A percentile compares a stretch with the other conserved stretches of the same genome.
Conservation (phyloP, 2,113 vertebrate genomes). For the Percina caprodes region DNA sequence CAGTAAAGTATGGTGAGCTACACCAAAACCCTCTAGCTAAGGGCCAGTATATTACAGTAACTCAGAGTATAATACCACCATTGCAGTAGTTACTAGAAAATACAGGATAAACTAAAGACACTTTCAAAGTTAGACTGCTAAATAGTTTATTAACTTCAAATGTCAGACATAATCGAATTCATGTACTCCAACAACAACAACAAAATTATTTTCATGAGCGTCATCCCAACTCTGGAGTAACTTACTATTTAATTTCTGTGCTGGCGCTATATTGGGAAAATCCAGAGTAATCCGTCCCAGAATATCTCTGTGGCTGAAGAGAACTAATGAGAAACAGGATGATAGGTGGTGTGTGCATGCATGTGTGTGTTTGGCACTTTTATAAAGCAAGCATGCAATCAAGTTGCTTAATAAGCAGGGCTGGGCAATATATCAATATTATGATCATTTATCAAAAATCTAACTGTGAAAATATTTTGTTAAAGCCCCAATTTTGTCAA, state of each 20-base stretch:
- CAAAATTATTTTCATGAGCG: not conserved
- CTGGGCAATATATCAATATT: no score
- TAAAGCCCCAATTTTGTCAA: no score
- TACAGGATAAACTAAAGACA: not conserved
- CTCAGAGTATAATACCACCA: conserved; percentile 12
- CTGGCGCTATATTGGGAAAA: conserved; percentile 21
- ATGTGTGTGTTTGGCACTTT: not conserved
- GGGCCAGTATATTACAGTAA: conserved; percentile 36
- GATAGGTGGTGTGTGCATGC: not conserved
- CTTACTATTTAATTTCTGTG: not conserved
- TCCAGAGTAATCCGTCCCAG: not conserved
- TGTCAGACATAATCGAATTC: not conserved
- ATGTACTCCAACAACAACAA: not conserved
- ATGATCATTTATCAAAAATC: no score
- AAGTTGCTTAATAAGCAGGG: not conserved
- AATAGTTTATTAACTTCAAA: not conserved
- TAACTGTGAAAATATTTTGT: no score
- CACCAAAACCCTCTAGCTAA: conserved; percentile 26
- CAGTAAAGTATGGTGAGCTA: conserved; percentile 35
- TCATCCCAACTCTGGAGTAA: not conserved
- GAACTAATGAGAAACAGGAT: not conserved
- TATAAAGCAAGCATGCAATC: not conserved
- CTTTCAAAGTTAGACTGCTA: not conserved
- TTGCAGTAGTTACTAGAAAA: conserved; percentile 6
- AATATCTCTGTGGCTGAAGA: not conserved